phyloP scores from a whole-genome alignment of 2,888 invertebrate genomes.

The Zootermopsis nevadensis region DNA sequence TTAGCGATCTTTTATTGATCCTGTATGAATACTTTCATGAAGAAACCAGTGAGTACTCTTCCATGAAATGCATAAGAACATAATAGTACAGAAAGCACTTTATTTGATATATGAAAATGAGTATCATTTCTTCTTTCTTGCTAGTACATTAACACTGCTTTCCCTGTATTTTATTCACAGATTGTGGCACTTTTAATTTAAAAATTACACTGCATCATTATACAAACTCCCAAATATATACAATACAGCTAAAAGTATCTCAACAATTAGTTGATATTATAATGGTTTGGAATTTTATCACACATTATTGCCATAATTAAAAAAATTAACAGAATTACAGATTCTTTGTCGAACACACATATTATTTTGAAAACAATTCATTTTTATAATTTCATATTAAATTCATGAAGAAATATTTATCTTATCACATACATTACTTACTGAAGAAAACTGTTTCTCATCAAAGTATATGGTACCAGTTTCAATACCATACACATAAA shows the following conservation, averaged over 20 bases:
- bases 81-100: not conserved
- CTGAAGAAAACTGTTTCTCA: not conserved
- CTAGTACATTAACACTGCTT: constrained; percentile 18
- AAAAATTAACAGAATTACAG: not conserved
- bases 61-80: not conserved
- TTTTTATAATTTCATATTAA: not conserved
- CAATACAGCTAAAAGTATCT: not conserved
- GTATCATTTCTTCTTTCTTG: not conserved
- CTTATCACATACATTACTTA: not conserved
- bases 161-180: not conserved
- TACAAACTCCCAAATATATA: constrained; percentile 13
- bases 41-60: not conserved
- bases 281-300: constrained; percentile 17
- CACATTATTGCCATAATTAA: not conserved
- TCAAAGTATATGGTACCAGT: not conserved
- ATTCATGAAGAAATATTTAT: not conserved
- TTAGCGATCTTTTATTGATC: too few relatives aligned
- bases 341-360: not conserved
- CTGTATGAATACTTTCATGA: too few relatives aligned
- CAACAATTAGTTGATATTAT: not conserved
- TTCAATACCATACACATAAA: not conserved
- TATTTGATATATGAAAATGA: constrained; percentile 32
- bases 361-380: constrained; percentile 12
- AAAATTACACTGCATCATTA: not conserved
- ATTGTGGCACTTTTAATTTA: not conserved